phyloP scores from a whole-genome alignment of 2,888 invertebrate genomes.

The Neelides folsomi region DNA sequence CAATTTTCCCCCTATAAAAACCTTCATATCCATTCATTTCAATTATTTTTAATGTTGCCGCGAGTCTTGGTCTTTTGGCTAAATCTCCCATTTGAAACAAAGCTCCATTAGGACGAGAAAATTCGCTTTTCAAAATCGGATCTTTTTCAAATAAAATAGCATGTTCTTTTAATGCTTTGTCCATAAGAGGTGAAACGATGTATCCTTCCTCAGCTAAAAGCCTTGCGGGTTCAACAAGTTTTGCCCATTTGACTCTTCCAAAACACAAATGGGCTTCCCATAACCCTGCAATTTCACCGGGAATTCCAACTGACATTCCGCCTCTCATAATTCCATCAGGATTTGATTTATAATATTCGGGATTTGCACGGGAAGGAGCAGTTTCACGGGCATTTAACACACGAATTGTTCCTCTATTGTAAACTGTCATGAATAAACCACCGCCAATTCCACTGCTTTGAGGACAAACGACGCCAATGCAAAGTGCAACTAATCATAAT shows the following conservation, averaged over 20 bases:
- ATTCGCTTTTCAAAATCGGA: slow-evolving; percentile 20
- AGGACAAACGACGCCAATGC: slow-evolving; percentile 38
- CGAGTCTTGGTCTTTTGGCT: slow-evolving; percentile 47
- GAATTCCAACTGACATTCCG: slow-evolving; percentile 67
- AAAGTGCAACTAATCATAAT: slow-evolving; percentile 35
- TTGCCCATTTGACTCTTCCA: slow-evolving; percentile 57
- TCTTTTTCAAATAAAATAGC: slow-evolving; percentile 20
- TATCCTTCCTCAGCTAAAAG: slow-evolving; percentile 39
- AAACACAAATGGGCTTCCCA: slow-evolving; percentile 59
- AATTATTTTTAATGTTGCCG: slow-evolving; percentile 54
- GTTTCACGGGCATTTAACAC: slow-evolving; percentile 61
- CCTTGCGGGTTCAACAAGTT: slow-evolving; percentile 39
- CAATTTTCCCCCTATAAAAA: slow-evolving; percentile 63
- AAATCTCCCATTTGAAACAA: no score
- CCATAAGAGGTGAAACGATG: slow-evolving; percentile 32
- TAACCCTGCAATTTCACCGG: slow-evolving; percentile 80
- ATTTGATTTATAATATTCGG: slow-evolving; percentile 44
- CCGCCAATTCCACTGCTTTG: slow-evolving; percentile 48
- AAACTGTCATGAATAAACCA: slow-evolving; percentile 65
- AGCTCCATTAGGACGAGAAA: no score
- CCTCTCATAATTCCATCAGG: slow-evolving; percentile 18
- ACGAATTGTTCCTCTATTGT: slow-evolving; percentile 45
- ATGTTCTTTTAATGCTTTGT: slow-evolving; percentile 22
- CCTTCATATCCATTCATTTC: slow-evolving; percentile 53
- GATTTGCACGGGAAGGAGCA: slow-evolving; percentile 51